A percentile compares a stretch with the other conserved stretches of the same genome.
phyloP scores from a whole-genome alignment of 2,797 vertebrate species.

The Onychomys torridus region DNA sequence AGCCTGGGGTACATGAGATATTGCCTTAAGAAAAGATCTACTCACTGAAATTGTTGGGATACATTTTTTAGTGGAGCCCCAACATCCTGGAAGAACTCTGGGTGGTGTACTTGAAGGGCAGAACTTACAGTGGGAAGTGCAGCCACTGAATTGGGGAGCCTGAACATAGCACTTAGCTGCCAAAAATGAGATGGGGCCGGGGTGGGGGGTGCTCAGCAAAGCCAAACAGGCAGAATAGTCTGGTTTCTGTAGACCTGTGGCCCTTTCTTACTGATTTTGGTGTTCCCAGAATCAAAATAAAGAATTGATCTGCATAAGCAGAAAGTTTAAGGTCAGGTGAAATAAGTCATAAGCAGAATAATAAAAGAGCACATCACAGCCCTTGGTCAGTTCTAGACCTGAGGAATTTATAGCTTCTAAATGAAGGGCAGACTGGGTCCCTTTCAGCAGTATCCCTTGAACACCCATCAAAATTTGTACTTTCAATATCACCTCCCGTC shows the following conservation, averaged over 20 bases:
- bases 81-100: background rate
- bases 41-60: background rate
- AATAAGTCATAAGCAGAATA: background rate
- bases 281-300: background rate
- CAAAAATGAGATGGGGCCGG: background rate
- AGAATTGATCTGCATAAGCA: background rate
- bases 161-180: background rate
- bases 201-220: background rate
- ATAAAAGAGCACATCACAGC: background rate
- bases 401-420: background rate
- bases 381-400: background rate
- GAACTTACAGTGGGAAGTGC: background rate
- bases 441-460: background rate
- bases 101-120: background rate
- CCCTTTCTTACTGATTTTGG: background rate
- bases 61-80: background rate
- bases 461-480: background rate
- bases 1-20: background rate
- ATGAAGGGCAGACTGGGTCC: background rate
- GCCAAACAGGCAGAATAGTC: background rate
- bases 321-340: background rate
- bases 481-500: background rate
- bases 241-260: background rate
- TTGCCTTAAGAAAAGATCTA: background rate
- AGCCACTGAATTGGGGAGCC: background rate